Conservation (phyloP, 2,797 vertebrate genomes). For the Centroberyx gerrardi region DNA sequence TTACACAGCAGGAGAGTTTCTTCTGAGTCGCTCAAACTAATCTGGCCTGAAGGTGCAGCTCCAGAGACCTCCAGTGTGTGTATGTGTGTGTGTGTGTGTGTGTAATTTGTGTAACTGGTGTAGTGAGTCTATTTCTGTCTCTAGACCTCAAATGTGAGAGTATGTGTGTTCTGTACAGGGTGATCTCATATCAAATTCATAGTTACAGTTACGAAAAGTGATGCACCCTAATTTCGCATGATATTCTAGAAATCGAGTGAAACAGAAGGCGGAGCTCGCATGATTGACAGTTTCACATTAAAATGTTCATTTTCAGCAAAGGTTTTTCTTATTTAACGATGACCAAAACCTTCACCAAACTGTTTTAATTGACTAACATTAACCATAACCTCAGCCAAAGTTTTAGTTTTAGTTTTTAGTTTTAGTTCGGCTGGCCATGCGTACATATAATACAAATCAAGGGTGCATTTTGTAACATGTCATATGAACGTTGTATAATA, state of each 20-base stretch:
- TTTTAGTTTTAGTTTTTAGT: no score
- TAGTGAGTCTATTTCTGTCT: neutral
- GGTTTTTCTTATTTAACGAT: no score
- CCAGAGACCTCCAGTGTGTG: conserved; percentile 51
- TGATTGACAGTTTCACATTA: no score
- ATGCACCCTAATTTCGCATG: neutral
- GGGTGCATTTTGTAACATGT: conserved; percentile 6
- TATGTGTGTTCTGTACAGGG: neutral
- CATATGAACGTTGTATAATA: conserved; percentile 4
- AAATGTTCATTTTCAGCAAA: no score
- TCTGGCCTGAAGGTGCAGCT: conserved; percentile 70
- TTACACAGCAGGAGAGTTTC: conserved; percentile 70
- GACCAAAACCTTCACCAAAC: neutral
- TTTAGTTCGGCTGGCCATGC: neutral
- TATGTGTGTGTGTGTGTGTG: conserved; percentile 10
- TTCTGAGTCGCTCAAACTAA: conserved; percentile 75
- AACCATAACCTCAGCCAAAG: no score
- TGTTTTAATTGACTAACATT: neutral
- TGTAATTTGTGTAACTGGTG: conserved; percentile 3
- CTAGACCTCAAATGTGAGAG: neutral
- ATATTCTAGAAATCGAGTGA: neutral
- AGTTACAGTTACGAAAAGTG: conserved; percentile 3
- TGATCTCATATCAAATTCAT: conserved; percentile 14
- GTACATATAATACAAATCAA: conserved; percentile 25
- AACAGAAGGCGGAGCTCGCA: neutral